phyloP scores from a whole-genome alignment of 2,888 invertebrate species.

The Hyposoter didymator region DNA sequence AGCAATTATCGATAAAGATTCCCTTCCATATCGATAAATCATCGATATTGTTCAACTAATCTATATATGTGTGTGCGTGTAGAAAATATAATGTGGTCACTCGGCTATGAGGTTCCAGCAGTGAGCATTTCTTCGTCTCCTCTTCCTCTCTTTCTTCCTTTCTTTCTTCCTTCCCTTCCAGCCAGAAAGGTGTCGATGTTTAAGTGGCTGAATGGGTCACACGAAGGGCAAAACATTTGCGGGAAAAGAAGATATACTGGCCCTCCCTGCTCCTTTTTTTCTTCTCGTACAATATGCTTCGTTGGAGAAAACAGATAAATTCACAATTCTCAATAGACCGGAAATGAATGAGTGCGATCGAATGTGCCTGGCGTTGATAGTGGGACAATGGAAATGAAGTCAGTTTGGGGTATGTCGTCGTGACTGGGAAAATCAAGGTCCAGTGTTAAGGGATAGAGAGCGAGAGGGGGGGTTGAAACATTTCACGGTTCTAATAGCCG shows the following conservation, averaged over 20 bases:
- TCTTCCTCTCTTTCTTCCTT: not conserved
- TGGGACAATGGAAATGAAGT: conserved; percentile 64
- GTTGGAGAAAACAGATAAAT: conserved; percentile 57
- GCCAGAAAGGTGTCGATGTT: conserved; percentile 36
- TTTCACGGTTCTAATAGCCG: conserved; percentile 49
- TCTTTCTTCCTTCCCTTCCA: not conserved
- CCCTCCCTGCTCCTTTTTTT: not conserved
- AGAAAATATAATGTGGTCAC: not conserved
- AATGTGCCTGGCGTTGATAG: conserved; percentile 47
- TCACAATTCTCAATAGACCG: conserved; percentile 52
- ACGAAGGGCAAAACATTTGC: conserved; percentile 30
- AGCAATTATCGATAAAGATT: conserved; percentile 43
- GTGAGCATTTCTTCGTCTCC: not conserved
- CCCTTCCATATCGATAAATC: conserved; percentile 33
- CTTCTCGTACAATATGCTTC: conserved; percentile 14
- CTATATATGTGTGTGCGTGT: not conserved
- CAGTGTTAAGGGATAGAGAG: conserved; percentile 5
- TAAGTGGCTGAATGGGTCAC: conserved; percentile 30
- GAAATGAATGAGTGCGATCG: conserved; percentile 48
- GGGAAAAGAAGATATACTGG: conserved; percentile 32
- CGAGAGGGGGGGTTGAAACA: not conserved
- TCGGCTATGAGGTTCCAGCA: conserved; percentile 11
- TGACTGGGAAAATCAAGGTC: conserved; percentile 34
- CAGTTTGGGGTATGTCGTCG: conserved; percentile 63
- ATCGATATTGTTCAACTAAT: conserved; percentile 15